Percentiles rank a stretch among this genome's conserved stretches.
Conservation (phyloP, 2,797 vertebrate species). For the Enteromius viviparus region DNA sequence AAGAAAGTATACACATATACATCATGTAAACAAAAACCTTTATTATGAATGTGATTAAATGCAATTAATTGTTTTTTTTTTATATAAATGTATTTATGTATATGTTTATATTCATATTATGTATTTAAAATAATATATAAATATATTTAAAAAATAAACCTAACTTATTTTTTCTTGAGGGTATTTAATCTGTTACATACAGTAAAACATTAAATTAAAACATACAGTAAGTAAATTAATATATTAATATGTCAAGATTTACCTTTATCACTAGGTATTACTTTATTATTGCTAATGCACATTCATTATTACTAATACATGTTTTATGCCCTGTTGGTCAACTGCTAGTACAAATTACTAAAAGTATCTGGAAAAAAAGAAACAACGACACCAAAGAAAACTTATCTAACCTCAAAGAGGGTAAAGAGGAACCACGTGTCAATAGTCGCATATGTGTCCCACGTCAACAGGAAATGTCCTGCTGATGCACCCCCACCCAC, state of each 20-base stretch:
- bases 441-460: constrained; percentile 29
- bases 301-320: not conserved
- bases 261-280: not conserved
- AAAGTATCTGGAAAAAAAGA: not conserved
- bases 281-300: not conserved
- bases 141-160: too few relatives aligned
- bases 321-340: not conserved
- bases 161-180: too few relatives aligned
- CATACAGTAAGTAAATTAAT: not conserved
- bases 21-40: too few relatives aligned
- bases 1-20: too few relatives aligned
- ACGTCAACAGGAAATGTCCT: constrained; percentile 41
- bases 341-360: not conserved
- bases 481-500: constrained; percentile 28
- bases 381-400: not conserved
- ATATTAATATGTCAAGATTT: not conserved
- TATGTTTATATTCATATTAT: too few relatives aligned
- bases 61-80: too few relatives aligned
- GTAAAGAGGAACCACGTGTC: not conserved
- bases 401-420: constrained; percentile 21
- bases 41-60: too few relatives aligned
- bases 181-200: not conserved
- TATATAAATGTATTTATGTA: too few relatives aligned
- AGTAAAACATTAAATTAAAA: not conserved
- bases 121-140: too few relatives aligned